These are phyloP conservation scores for Campopleginae sp. DNA, from an alignment of 2,888 invertebrate genomes.

Conservation along the genomic window DNA sequence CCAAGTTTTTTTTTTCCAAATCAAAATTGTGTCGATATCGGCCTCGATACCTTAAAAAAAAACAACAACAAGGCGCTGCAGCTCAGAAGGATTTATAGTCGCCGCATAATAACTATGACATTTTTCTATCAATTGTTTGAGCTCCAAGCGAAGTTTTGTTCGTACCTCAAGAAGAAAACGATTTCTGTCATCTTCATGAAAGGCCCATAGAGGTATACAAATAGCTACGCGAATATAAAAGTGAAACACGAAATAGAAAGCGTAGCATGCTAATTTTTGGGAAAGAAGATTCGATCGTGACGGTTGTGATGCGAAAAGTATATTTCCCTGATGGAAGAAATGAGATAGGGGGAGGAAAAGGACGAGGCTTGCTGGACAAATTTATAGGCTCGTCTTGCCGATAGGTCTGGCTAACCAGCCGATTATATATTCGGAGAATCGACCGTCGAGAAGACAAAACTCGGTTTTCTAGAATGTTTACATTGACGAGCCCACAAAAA, in stretches of 20 bases:
- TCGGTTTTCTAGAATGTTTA: conserved; percentile 49
- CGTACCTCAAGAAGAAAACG: conserved; percentile 31
- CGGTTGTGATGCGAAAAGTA: conserved; percentile 61
- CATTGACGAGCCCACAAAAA: conserved; percentile 6
- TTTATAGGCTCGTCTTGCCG: conserved; percentile 62
- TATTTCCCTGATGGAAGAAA: conserved; percentile 73
- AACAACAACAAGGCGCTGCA: neutral
- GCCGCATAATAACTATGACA: neutral
- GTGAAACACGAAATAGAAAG: conserved; percentile 51
- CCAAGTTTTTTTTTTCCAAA: neutral
- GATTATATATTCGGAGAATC: conserved; percentile 51
- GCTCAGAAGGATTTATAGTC: neutral
- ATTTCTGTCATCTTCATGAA: conserved; percentile 48
- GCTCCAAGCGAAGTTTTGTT: conserved; percentile 20
- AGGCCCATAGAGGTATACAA: neutral
- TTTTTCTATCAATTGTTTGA: neutral
- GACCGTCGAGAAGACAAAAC: conserved; percentile 44
- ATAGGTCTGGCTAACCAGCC: conserved; percentile 54
- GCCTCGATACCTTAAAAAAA: neutral
- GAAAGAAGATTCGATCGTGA: conserved; percentile 28
- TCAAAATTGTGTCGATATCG: neutral
- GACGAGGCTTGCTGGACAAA: conserved; percentile 53
- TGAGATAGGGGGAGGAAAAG: conserved; percentile 22
- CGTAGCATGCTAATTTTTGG: conserved; percentile 55
- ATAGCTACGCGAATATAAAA: conserved; percentile 20